Percentiles rank a stretch among this genome's conserved stretches.
Evolutionary conservation across 2,888 invertebrate species (phyloP).

Genomic region (Mesorhabditis sp.): DNA sequence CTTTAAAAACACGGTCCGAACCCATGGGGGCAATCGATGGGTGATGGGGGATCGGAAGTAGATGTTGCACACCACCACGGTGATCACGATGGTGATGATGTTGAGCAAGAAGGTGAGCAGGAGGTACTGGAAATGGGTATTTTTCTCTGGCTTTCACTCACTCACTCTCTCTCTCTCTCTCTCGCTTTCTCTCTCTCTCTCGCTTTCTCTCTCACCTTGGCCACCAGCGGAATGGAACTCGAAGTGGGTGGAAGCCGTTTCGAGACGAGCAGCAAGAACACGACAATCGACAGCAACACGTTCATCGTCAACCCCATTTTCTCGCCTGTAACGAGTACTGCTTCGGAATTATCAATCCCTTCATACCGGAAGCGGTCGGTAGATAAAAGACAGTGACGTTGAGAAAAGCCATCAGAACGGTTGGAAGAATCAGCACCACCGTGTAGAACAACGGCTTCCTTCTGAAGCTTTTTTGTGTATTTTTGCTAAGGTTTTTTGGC

Average conservation of each 20-base stretch:
- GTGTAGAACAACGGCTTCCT: conserved; percentile 98
- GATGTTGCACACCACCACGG: conserved; percentile 98
- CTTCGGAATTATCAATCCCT: neutral
- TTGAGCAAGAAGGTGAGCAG: conserved; percentile 99
- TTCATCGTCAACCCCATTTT: conserved; percentile 73
- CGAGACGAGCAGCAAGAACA: conserved; percentile 94
- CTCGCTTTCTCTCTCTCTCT: too few species aligned
- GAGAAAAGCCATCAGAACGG: conserved; percentile 96
- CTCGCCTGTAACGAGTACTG: conserved; percentile 58
- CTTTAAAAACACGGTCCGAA: conserved; percentile 87
- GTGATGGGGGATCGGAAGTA: conserved; percentile 95
- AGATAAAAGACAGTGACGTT: conserved; percentile 97
- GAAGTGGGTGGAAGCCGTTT: conserved; percentile 99
- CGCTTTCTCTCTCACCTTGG: conserved; percentile 63
- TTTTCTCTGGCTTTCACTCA: neutral
- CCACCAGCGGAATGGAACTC: conserved; percentile 78
- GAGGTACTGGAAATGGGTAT: conserved; percentile 73
- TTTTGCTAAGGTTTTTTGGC: neutral
- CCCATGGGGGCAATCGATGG: conserved; percentile 95
- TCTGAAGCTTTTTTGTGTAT: conserved; percentile 61
- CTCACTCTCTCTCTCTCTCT: neutral
- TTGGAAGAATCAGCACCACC: conserved; percentile 95
- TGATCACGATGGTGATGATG: conserved; percentile 96
- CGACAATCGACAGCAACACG: conserved; percentile 96
- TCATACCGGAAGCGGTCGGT: conserved; percentile 94